A percentile compares a stretch with the other conserved stretches of the same genome.
phyloP scores from a whole-genome alignment of 2,888 invertebrate genomes.

The Clitarchus hookeri region DNA sequence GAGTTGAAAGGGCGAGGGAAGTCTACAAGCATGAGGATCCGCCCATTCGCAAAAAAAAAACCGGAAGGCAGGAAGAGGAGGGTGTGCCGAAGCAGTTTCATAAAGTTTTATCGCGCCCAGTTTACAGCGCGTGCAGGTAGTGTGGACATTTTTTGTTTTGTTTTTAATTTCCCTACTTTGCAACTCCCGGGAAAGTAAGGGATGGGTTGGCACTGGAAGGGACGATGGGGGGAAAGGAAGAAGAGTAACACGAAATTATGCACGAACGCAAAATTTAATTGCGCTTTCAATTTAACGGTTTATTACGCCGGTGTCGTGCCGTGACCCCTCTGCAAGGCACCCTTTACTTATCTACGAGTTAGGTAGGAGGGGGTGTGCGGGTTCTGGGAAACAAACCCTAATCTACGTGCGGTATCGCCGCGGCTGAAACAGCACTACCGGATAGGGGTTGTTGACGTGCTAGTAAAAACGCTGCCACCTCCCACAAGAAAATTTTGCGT shows the following conservation, averaged over 20 bases:
- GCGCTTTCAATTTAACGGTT: conserved; percentile 14
- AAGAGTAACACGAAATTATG: conserved; percentile 5
- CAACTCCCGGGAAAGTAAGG: not conserved
- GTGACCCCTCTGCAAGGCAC: not conserved
- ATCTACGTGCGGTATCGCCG: not conserved
- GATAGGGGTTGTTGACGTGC: not conserved
- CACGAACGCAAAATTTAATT: conserved; percentile 14
- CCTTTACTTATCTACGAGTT: not conserved
- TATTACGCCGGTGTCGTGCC: conserved; percentile 2
- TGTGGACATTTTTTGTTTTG: not conserved
- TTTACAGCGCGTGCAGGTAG: not conserved
- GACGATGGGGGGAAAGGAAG: not conserved
- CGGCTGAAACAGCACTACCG: not conserved
- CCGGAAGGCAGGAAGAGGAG: not conserved
- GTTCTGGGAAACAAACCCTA: not conserved
- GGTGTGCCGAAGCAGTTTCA: not conserved
- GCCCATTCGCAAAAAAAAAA: not conserved
- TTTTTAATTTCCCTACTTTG: conserved; percentile 2
- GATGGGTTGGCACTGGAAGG: not conserved
- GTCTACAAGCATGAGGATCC: not conserved
- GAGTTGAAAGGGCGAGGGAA: not conserved
- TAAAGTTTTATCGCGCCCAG: conserved; percentile 2
- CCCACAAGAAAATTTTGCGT: no score
- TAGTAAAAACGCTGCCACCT: not conserved
- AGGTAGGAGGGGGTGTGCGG: no score